phyloP scores from a whole-genome alignment of 2,797 vertebrate species.

The Clarias fuscus region DNA sequence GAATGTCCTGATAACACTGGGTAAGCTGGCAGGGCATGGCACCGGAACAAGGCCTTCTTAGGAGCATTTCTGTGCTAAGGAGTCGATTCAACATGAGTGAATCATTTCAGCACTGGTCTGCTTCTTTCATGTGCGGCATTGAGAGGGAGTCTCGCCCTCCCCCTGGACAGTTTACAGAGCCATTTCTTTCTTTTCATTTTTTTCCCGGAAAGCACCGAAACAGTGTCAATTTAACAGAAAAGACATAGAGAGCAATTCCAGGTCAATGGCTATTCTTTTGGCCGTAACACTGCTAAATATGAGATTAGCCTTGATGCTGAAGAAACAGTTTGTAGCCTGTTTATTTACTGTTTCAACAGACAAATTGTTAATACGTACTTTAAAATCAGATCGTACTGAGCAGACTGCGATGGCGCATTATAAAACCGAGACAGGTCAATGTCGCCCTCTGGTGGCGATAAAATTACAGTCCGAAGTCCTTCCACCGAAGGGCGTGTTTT shows the following conservation, averaged over 20 bases:
- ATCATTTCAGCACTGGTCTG: neutral
- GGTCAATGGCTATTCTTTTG: neutral
- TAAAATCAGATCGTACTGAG: neutral
- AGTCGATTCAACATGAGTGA: neutral
- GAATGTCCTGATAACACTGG: neutral
- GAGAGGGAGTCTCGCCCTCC: neutral
- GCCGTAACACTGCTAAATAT: too few species aligned
- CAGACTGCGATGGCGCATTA: neutral
- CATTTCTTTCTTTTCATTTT: neutral
- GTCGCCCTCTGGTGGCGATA: conserved; percentile 11
- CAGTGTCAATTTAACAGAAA: too few species aligned
- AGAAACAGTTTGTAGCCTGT: neutral
- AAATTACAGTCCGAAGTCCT: neutral
- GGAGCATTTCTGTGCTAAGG: neutral
- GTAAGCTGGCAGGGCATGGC: neutral
- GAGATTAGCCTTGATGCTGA: too few species aligned
- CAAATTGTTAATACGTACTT: neutral
- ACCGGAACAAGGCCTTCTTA: neutral
- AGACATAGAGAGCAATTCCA: neutral
- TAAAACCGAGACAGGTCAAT: neutral
- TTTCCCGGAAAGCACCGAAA: neutral
- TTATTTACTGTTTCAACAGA: neutral
- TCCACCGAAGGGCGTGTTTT: neutral
- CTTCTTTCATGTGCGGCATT: neutral
- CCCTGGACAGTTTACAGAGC: neutral